These are phyloP conservation scores for Drosophila repletoides DNA, from an alignment of 1,140 invertebrate genomes.

Conservation along the genomic window DNA sequence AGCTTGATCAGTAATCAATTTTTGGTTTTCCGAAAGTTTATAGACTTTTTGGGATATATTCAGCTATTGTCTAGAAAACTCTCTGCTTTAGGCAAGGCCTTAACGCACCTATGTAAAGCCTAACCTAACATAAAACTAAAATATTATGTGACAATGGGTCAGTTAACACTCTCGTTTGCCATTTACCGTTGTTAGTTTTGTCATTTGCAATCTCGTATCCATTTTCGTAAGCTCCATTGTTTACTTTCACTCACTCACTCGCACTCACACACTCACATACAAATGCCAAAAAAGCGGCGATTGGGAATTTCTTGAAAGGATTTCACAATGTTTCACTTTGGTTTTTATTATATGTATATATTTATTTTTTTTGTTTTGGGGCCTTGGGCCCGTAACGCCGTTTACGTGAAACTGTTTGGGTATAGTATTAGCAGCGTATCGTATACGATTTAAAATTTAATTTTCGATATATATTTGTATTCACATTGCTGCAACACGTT, in stretches of 20 bases:
- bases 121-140: no score
- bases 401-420: neutral
- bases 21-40: no score
- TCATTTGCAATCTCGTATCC: constrained; percentile 52
- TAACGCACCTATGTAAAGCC: no score
- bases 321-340: constrained; percentile 27
- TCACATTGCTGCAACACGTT: constrained; percentile 13
- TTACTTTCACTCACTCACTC: constrained; percentile 60
- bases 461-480: neutral
- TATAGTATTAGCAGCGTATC: constrained; percentile 1
- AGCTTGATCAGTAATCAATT: no score
- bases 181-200: constrained; percentile 64
- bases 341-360: neutral
- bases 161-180: constrained; percentile 28
- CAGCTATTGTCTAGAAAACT: no score
- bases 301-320: constrained; percentile 21
- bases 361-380: neutral
- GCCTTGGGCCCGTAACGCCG: constrained; percentile 6
- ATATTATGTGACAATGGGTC: constrained; percentile 7
- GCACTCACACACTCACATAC: constrained; percentile 19
- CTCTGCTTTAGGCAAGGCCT: no score
- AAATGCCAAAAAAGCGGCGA: constrained; percentile 14
- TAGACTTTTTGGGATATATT: no score
- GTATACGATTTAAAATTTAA: neutral
- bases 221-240: constrained; percentile 58